Evolutionary conservation across 2,888 invertebrate species (phyloP).

Genomic region (Xestoiulus laeticollis): DNA sequence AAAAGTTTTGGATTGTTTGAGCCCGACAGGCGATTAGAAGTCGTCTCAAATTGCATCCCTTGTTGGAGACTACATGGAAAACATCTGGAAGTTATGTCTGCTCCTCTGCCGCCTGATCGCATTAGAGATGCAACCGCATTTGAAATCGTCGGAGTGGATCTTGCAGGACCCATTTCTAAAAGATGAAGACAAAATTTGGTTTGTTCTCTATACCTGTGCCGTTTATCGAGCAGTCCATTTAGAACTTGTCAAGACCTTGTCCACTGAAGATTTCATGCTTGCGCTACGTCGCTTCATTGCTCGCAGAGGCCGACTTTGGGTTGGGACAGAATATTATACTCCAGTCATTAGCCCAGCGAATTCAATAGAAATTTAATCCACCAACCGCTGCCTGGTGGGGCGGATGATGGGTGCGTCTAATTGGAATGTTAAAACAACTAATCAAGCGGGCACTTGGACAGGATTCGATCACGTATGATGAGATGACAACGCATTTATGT

Average conservation of each 20-base stretch:
- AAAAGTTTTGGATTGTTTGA: neutral
- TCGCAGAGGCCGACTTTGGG: no score
- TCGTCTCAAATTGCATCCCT: neutral
- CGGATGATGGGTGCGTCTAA: conserved; percentile 65
- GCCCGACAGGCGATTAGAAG: neutral
- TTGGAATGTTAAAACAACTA: conserved; percentile 62
- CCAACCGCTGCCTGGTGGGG: conserved; percentile 65
- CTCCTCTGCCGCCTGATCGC: neutral
- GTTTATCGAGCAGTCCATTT: neutral
- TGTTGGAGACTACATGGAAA: neutral
- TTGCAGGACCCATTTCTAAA: neutral
- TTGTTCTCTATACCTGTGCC: neutral
- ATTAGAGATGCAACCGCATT: neutral
- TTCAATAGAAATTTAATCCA: conserved; percentile 62
- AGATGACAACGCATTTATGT: conserved; percentile 60
- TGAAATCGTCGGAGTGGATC: neutral
- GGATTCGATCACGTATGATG: conserved; percentile 59
- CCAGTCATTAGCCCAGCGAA: no score
- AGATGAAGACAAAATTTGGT: neutral
- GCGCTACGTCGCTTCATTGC: conserved; percentile 58
- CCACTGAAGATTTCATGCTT: conserved; percentile 58
- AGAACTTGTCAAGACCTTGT: conserved; percentile 42
- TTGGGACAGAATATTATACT: no score
- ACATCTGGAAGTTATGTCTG: neutral
- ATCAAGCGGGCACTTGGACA: conserved; percentile 62